Conservation (phyloP, 2,888 invertebrate genomes). For the Spisula subtruncata region DNA sequence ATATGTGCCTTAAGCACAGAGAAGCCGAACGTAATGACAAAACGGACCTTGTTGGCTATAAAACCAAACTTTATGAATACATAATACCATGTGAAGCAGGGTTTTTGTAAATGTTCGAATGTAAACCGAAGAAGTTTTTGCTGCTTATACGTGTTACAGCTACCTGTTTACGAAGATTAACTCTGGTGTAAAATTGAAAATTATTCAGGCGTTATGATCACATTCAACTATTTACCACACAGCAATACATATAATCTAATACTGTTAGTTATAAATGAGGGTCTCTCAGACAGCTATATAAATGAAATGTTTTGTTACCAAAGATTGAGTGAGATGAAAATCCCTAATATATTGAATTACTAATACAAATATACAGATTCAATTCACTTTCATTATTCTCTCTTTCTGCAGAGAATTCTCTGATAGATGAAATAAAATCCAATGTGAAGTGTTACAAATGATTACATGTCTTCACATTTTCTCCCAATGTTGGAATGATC, state of each 20-base stretch:
- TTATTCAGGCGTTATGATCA: conserved; percentile 12
- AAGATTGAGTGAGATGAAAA: conserved; percentile 19
- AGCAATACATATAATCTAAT: conserved; percentile 10
- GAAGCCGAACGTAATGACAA: too few species aligned
- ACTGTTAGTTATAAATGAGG: conserved; percentile 19
- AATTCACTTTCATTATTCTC: conserved; percentile 16
- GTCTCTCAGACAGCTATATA: background rate
- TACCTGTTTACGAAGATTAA: too few species aligned
- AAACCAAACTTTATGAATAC: too few species aligned
- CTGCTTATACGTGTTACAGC: too few species aligned
- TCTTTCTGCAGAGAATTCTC: conserved; percentile 1
- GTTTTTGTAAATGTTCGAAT: too few species aligned
- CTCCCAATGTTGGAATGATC: background rate
- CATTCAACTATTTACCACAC: background rate
- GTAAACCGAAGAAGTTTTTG: too few species aligned
- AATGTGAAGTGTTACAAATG: conserved; percentile 22
- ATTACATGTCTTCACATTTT: conserved; percentile 26
- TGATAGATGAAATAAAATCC: conserved; percentile 24
- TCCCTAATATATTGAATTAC: conserved; percentile 21
- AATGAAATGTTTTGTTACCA: conserved; percentile 23
- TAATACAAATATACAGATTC: conserved; percentile 20
- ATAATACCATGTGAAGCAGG: too few species aligned
- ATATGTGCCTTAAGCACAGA: too few species aligned
- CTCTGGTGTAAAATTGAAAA: too few species aligned
- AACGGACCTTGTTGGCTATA: too few species aligned